Conservation (phyloP, 2,888 invertebrate species). For the Andrena trimmerana region DNA sequence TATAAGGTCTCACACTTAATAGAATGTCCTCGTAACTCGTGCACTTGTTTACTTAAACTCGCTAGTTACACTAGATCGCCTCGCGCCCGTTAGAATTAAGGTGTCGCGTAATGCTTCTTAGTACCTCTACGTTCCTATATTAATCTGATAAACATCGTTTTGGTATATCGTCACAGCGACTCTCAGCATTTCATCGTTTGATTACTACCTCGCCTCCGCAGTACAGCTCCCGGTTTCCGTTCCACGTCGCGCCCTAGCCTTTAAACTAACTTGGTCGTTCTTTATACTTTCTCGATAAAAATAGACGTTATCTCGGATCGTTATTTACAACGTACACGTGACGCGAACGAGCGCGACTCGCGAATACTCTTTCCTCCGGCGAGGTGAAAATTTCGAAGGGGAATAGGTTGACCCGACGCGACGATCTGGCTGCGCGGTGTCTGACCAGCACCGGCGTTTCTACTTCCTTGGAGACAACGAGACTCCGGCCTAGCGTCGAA, state of each 20-base stretch:
- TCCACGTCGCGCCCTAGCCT: background rate
- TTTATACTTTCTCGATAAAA: constrained; percentile 76
- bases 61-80: constrained; percentile 66
- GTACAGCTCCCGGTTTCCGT: constrained; percentile 43
- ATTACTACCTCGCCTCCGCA: constrained; percentile 76
- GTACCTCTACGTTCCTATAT: constrained; percentile 60
- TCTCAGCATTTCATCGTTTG: constrained; percentile 81
- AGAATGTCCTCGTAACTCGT: constrained; percentile 71
- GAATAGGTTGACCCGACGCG: background rate
- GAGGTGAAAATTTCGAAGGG: background rate
- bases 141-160: constrained; percentile 81
- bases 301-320: constrained; percentile 72
- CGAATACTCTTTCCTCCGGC: background rate
- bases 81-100: constrained; percentile 32
- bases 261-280: constrained; percentile 70
- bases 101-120: constrained; percentile 51
- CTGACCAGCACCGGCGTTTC: constrained; percentile 37
- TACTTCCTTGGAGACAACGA: constrained; percentile 15
- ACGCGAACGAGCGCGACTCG: constrained; percentile 15
- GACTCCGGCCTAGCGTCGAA: background rate
- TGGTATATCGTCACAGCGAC: constrained; percentile 85
- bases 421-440: background rate
- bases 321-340: constrained; percentile 57
- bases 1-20: constrained; percentile 77
- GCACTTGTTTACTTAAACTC: constrained; percentile 63